These are phyloP conservation scores for Molossus alvarezi DNA, from an alignment of 2,797 vertebrate genomes.

Conservation along the genomic window DNA sequence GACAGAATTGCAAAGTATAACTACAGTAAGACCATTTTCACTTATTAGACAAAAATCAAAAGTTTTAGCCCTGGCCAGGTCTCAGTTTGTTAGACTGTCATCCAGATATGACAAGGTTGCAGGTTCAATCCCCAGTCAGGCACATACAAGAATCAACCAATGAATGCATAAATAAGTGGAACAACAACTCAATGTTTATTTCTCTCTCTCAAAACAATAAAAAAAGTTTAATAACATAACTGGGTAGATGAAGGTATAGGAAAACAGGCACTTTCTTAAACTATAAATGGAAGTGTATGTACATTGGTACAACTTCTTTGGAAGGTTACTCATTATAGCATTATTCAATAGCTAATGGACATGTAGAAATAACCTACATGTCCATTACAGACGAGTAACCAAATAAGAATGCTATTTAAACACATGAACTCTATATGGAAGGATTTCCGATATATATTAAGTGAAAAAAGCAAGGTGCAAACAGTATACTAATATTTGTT, in stretches of 20 bases:
- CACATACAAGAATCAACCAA: too few species aligned
- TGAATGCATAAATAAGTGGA: too few species aligned
- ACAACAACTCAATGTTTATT: too few species aligned
- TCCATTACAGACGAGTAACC: not conserved
- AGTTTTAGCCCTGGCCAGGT: not conserved
- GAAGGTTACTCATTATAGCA: not conserved
- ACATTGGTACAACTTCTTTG: not conserved
- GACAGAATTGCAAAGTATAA: not conserved
- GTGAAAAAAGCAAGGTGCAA: not conserved
- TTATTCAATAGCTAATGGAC: not conserved
- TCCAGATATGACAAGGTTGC: too few species aligned
- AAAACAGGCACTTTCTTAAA: slow-evolving; percentile 6
- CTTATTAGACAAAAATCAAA: not conserved
- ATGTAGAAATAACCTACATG: not conserved
- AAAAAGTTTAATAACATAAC: not conserved
- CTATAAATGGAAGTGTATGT: not conserved
- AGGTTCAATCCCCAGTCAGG: too few species aligned
- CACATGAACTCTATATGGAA: not conserved
- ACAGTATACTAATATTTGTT: not conserved
- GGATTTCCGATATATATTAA: not conserved
- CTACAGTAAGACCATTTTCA: not conserved
- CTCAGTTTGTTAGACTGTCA: too few species aligned
- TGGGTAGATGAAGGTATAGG: not conserved
- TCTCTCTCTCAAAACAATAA: too few species aligned
- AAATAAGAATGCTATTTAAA: not conserved